Evolutionary conservation across 2,113 vertebrate genomes (phyloP).

Genomic region (Engraulis encrasicolus): DNA sequence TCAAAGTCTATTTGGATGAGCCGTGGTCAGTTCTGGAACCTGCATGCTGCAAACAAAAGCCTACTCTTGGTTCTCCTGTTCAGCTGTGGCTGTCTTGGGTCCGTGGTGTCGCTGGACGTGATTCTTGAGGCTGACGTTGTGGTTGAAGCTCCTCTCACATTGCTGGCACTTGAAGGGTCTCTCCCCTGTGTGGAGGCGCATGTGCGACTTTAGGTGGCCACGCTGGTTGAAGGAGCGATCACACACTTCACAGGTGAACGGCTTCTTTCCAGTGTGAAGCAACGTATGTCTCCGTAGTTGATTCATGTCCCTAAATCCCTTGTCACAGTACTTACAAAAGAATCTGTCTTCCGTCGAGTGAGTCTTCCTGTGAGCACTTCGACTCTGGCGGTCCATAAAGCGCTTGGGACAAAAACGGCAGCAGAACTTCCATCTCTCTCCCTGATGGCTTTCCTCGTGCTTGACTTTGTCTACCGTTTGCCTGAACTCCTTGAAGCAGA

Average conservation of each 20-base stretch:
- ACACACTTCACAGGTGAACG: background rate
- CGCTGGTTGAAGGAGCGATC: background rate
- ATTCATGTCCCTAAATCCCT: background rate
- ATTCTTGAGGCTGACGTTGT: constrained; percentile 9
- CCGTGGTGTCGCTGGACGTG: background rate
- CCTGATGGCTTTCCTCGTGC: background rate
- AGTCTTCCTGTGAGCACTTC: background rate
- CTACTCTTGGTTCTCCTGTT: background rate
- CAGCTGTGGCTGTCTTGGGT: background rate
- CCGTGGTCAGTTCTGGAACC: too few species aligned
- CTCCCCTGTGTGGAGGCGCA: background rate
- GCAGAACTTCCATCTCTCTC: background rate
- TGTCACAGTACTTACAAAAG: background rate
- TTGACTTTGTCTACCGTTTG: background rate
- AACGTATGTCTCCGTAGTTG: background rate
- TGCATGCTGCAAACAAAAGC: too few species aligned
- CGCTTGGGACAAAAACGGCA: background rate
- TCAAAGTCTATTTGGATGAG: too few species aligned
- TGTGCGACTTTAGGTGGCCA: background rate
- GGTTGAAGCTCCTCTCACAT: background rate
- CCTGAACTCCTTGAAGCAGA: background rate
- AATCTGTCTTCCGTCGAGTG: background rate
- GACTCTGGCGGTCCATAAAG: background rate
- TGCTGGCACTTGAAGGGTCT: background rate
- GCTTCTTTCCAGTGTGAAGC: background rate